A percentile compares a stretch with the other conserved stretches of the same genome.
Conservation (phyloP, 2,113 vertebrate species). For the Piaya cayana region DNA sequence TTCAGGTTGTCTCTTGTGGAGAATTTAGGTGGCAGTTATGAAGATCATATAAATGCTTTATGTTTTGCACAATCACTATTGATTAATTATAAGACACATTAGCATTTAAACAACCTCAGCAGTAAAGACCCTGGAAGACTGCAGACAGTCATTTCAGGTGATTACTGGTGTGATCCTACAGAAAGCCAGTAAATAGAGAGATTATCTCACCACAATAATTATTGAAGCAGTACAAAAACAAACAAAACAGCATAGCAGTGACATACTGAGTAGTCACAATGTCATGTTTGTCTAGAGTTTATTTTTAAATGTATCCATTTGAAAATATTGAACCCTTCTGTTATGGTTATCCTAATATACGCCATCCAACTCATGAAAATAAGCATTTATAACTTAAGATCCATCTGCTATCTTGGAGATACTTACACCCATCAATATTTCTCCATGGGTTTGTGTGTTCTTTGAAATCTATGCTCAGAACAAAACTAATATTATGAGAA, state of each 20-base stretch:
- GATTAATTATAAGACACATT: conserved; percentile 48
- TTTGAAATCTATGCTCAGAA: neutral
- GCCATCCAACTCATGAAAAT: neutral
- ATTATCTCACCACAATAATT: neutral
- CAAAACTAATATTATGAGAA: neutral
- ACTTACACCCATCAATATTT: neutral
- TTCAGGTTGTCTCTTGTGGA: neutral
- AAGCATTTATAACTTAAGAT: neutral
- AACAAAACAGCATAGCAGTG: neutral
- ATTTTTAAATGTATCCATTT: neutral
- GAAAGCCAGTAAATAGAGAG: conserved; percentile 15
- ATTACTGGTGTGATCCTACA: neutral
- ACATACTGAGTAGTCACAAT: neutral
- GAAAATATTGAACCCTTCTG: neutral
- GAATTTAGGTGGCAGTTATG: neutral
- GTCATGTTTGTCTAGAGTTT: neutral
- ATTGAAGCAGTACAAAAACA: neutral
- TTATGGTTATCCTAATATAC: neutral
- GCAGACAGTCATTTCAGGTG: conserved; percentile 32
- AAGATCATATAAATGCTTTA: conserved; percentile 32
- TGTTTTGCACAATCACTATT: neutral
- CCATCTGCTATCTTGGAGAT: neutral
- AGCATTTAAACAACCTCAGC: neutral
- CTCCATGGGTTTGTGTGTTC: neutral
- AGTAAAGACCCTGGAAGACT: neutral